Evolutionary conservation across 2,797 vertebrate genomes (phyloP), one percentile per base, ranked within the genome.

Genomic region (Lindbergichthys nudifrons): DNA sequence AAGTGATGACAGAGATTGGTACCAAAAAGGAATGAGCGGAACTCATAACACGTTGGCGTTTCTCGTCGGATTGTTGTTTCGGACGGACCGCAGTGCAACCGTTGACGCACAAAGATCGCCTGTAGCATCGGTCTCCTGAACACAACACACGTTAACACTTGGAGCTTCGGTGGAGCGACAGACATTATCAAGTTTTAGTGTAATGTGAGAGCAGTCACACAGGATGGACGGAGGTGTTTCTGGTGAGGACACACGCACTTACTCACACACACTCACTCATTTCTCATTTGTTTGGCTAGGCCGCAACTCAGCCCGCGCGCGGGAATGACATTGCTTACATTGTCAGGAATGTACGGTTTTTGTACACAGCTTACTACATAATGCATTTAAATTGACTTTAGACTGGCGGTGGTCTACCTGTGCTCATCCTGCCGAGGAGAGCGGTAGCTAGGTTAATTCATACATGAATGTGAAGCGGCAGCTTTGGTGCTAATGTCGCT

Each of bases 201-300:
- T 78, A 56, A 91, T 90, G 88, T 83, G 3, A 81, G 36, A n/a
- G 23, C 43, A 23, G 48, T 52, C 2, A 0, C 5, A 0, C 15
- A 91, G 11, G 23, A 93, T 93, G 92, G 92, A 93, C 56, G 87
- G 54, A 82, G 84, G 23, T 48, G 26, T 82, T 21, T 74, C 87
- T 10, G 87, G 92, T 93, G 69, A 90, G 91, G 80, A 10, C 1
- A 23, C 52, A 48, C 26, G 0, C 0, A 10, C 4, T 5, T 0
- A 11, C 4, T 5, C 0, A 11, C 5, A 9, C 0, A 16, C 13
- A 53, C 18, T 1, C 7, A 46, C 66, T 59, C 86, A 70, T 69
- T 59, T 88, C 66, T 59, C 87, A 70, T 69, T 59, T 88, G 72
- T 81, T 83, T 83, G 32, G 68, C 46, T 87, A 92, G 92, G 92